phyloP scores from a whole-genome alignment of 2,113 vertebrate genomes.

The Dromiciops gliroides region DNA sequence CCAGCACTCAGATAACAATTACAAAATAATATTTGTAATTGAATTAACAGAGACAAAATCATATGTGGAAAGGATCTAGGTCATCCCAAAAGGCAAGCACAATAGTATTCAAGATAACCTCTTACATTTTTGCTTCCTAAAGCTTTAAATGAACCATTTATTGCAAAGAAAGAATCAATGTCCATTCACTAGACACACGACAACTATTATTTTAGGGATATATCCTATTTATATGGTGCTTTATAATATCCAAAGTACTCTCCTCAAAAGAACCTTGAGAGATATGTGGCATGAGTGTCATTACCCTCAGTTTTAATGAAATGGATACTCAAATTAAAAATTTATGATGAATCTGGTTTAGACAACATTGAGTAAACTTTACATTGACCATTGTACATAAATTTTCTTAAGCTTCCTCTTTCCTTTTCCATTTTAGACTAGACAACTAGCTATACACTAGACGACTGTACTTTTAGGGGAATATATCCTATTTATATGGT shows the following conservation, averaged over 20 bases:
- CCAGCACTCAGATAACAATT: background rate
- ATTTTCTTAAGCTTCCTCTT: background rate
- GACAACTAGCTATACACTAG: background rate
- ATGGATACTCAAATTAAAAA: background rate
- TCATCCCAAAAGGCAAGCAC: no score
- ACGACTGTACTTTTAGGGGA: conserved; percentile 1
- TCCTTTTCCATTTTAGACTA: background rate
- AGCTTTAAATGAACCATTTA: no score
- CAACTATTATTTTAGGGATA: no score
- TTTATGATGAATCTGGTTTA: background rate
- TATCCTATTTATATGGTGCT: background rate
- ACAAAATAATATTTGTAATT: no score
- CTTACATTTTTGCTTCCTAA: no score
- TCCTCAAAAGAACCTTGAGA: background rate
- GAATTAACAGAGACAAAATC: no score
- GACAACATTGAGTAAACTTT: background rate
- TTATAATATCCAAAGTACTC: background rate
- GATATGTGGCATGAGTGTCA: background rate
- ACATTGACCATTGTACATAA: background rate
- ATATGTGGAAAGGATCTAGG: no score
- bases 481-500: background rate
- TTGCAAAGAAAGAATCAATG: no score
- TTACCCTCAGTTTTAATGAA: background rate
- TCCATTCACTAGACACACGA: background rate
- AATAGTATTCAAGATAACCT: no score